Evolutionary conservation across 2,797 vertebrate species (phyloP), one percentile per base, ranked within the genome.

Genomic region (Microctenopoma stevenorrisi): DNA sequence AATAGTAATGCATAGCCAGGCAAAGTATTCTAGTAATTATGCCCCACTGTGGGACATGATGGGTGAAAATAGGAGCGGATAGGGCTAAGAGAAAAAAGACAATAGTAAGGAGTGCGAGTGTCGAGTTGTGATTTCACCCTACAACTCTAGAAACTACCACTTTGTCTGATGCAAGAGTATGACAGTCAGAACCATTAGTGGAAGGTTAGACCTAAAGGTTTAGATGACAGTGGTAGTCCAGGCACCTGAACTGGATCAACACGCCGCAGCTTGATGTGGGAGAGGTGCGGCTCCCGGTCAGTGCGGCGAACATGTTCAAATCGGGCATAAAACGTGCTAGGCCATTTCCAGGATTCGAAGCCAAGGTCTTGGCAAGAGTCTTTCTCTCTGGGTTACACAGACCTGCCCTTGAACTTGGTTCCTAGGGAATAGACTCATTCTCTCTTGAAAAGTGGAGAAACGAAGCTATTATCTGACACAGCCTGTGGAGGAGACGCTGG

Each of bases 361-460:
- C 86, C 86, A 88, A 91, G 89, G 92, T 91, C 89, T 90, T 92
- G 90, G 91, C 85, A 75, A 86, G 84, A 79, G 84, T 75, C 65
- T 82, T 85, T 83, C 89, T 93, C 90, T 88, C 89, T 64, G 82
- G 86, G 90, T 92, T 89, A 83, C 72, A 64, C 82, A 91, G 93
- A 90, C 93, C 91, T 89, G 92, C 91, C 93, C 94, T 94, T 94
- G 94, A 95, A 94, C 93, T 88, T 79, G 14, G 83, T 89, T 92
- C 78, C 93, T 82, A 79, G 88, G 92, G 92, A 92, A 93, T 91
- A 92, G 81, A 88, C 89, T 91, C 90, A 87, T 93, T 93, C 91
- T 91, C 92, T 92, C 84, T 91, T 88, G 84, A 90, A 93, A 94
- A 92, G 89, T 90, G 83, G 90, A 89, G 85, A 88, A 88, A 86